These are phyloP conservation scores for Amblyopsis hoosieri DNA, from an alignment of 2,797 vertebrate genomes.

Conservation along the genomic window DNA sequence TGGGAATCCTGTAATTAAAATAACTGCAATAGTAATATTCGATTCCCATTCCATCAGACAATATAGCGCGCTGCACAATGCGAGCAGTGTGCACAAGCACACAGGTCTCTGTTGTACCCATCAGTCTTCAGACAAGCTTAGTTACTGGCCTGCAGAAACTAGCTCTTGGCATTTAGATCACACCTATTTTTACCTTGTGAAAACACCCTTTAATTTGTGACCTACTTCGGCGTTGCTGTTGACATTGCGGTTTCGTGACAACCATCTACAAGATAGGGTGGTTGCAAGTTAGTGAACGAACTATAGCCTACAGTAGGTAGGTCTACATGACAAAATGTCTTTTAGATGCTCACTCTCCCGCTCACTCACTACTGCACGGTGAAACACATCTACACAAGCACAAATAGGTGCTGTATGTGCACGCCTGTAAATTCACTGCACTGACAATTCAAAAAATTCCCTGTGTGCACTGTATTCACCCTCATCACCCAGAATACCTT, in stretches of 20 bases:
- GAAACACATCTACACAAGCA: constrained; percentile 11
- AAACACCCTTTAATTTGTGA: constrained; percentile 55
- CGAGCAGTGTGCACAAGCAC: constrained; percentile 57
- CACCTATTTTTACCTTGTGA: constrained; percentile 66
- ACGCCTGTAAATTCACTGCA: constrained; percentile 10
- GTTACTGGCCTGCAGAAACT: constrained; percentile 83
- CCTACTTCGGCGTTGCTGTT: constrained; percentile 56
- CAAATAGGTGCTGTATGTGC: not conserved
- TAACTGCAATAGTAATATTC: constrained; percentile 58
- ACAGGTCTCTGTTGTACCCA: constrained; percentile 62
- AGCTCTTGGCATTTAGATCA: constrained; percentile 60
- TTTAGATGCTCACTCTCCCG: constrained; percentile 19
- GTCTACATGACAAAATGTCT: constrained; percentile 38
- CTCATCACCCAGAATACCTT: constrained; percentile 13
- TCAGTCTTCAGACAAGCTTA: constrained; percentile 67
- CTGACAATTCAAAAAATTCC: constrained; percentile 20
- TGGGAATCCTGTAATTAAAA: constrained; percentile 68
- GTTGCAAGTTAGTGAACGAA: constrained; percentile 45
- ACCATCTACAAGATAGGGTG: constrained; percentile 30
- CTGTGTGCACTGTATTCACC: constrained; percentile 14
- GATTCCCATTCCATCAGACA: constrained; percentile 61
- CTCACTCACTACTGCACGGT: constrained; percentile 1
- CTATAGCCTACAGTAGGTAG: constrained; percentile 22
- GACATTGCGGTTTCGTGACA: constrained; percentile 32
- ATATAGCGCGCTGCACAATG: constrained; percentile 58